Conservation (phyloP, 2,113 vertebrate species). For the Amphiprion ocellaris region DNA sequence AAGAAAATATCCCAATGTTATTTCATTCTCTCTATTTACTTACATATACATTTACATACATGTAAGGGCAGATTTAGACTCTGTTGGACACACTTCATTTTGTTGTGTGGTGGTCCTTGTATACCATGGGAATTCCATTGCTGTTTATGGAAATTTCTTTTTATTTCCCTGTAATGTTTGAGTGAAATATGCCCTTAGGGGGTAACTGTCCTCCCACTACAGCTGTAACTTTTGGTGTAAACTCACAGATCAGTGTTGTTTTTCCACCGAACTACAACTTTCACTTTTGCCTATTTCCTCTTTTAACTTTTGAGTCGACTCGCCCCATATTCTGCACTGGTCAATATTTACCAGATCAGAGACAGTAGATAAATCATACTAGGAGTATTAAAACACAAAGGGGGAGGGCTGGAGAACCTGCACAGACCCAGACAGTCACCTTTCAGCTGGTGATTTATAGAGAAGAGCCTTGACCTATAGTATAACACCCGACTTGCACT, state of each 20-base stretch:
- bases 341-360: conserved; percentile 76
- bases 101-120: too few species aligned
- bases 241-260: background rate
- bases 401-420: conserved; percentile 50
- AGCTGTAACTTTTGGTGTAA: conserved; percentile 16
- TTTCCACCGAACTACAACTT: background rate
- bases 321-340: conserved; percentile 31
- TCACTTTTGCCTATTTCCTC: conserved; percentile 10
- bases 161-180: background rate
- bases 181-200: conserved; percentile 30
- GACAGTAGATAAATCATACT: conserved; percentile 74
- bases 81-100: too few species aligned
- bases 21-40: too few species aligned
- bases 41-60: too few species aligned
- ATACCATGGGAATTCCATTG: too few species aligned
- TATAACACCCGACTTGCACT: conserved; percentile 67
- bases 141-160: background rate
- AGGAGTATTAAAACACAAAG: conserved; percentile 53
- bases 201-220: conserved; percentile 2
- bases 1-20: too few species aligned
- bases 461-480: conserved; percentile 74
- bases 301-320: conserved; percentile 34
- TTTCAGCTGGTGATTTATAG: conserved; percentile 79
- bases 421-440: conserved; percentile 74
- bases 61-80: too few species aligned